Evolutionary conservation across 2,888 invertebrate genomes (phyloP), one percentile per base, ranked within the genome.

Genomic region (Phyllotreta cruciferae): DNA sequence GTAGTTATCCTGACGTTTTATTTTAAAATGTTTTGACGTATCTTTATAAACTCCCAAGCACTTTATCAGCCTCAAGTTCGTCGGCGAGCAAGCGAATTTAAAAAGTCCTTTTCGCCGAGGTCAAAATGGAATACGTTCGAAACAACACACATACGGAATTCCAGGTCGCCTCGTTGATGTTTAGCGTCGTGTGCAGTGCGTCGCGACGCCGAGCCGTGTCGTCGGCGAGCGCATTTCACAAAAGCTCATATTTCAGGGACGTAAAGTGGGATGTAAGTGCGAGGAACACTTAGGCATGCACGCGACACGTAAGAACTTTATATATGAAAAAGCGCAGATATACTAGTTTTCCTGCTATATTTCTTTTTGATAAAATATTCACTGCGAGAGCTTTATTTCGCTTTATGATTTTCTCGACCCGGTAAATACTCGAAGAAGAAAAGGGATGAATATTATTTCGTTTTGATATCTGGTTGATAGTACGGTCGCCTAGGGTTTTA

Each of bases 321-420:
- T 49, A 11, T 13, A 49, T 36, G 49, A 49, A 49, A 49, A 49
- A 49, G 49, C 35, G 35, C 49, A 49, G 49, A 49, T 49, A 13
- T 44, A 49, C 49, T 49, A 49, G 49, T 24, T 61, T 57, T 56
- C 55, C 41, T 56, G 57, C 53, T 70, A 74, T 73, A 73, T 73
- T 72, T 74, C 75, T 75, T 74, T 73, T 74, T 73, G 74, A 74
- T 77, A 74, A 76, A 77, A 76, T 75, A 77, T 77, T 76, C 75
- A 76, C 66, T 63, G 66, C 71, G 69, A 72, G 70, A 71, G 71
- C 73, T 74, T 75, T 74, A 73, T 74, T 75, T 75, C 72, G 74
- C 74, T 77, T 76, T 75, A 74, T 73, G 71, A 72, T 69, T 70
- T 75, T 57, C 71, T 68, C 61, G 71, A 71, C 70, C 64, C 71